These are phyloP conservation scores for Ichneumoninae sp. DNA, from an alignment of 2,888 invertebrate genomes.

Conservation along the genomic window DNA sequence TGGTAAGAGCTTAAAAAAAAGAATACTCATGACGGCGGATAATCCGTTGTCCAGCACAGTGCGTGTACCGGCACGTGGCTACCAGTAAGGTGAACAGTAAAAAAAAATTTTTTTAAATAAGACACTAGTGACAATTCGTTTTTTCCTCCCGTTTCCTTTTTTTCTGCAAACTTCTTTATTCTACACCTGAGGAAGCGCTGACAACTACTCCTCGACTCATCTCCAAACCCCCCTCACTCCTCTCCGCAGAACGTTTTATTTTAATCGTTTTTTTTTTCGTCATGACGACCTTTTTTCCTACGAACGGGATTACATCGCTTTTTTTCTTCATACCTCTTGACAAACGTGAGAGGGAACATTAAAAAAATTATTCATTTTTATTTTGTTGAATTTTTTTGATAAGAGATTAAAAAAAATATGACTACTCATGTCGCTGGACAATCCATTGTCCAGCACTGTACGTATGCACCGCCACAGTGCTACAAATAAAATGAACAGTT, in stretches of 20 bases:
- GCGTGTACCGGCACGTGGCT: too few species aligned
- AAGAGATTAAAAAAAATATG: background rate
- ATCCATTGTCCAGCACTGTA: conserved; percentile 75
- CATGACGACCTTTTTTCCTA: background rate
- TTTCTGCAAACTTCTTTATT: conserved; percentile 56
- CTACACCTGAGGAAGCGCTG: conserved; percentile 52
- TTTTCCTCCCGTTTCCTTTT: conserved; percentile 57
- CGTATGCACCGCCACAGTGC: too few species aligned
- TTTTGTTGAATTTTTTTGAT: conserved; percentile 10
- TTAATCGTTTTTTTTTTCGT: conserved; percentile 42
- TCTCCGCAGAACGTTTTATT: conserved; percentile 49
- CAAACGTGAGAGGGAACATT: background rate
- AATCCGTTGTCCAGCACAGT: conserved; percentile 77
- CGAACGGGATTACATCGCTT: background rate
- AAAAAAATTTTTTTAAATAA: too few species aligned
- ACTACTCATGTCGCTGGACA: conserved; percentile 81
- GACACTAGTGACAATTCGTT: background rate
- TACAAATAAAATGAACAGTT: too few species aligned
- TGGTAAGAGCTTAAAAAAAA: conserved; percentile 7
- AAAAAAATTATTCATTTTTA: background rate
- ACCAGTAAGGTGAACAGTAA: too few species aligned
- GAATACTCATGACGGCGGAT: conserved; percentile 81
- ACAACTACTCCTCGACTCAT: conserved; percentile 34
- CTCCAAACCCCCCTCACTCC: background rate
- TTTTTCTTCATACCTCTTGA: background rate